Evolutionary conservation across 2,797 vertebrate genomes (phyloP).

Genomic region (Aldrovandia affinis): DNA sequence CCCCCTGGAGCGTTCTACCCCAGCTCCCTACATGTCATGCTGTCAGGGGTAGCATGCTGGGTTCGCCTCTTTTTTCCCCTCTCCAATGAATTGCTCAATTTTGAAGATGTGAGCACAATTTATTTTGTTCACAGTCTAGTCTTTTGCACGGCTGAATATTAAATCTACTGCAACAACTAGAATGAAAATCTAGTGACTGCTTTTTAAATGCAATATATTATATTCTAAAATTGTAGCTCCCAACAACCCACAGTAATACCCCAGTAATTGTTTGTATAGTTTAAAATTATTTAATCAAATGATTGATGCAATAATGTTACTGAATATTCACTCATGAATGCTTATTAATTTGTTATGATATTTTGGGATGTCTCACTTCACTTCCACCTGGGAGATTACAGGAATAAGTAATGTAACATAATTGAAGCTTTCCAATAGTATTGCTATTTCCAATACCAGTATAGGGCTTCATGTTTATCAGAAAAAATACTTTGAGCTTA

Average conservation of each 20-base stretch:
- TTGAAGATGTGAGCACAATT: not conserved
- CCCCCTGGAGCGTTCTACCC: not conserved
- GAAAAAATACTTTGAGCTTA: conserved; percentile 4
- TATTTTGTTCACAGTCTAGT: conserved; percentile 1
- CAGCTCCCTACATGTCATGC: conserved; percentile 8
- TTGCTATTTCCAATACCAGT: not conserved
- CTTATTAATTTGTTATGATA: not conserved
- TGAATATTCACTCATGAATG: not conserved
- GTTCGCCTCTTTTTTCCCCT: conserved; percentile 22
- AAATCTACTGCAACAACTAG: not conserved
- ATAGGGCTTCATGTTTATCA: too few species aligned
- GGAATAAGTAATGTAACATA: conserved; percentile 7
- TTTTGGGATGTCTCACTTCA: conserved; percentile 1
- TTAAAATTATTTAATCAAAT: not conserved
- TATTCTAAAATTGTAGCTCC: not conserved
- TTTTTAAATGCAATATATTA: not conserved
- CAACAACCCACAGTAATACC: not conserved
- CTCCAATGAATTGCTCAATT: not conserved
- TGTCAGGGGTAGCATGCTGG: not conserved
- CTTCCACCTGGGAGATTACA: not conserved
- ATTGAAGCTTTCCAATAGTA: conserved; percentile 2
- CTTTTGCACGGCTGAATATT: not conserved
- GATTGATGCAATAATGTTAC: not conserved
- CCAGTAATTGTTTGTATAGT: not conserved
- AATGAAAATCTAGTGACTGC: not conserved